phyloP scores from a whole-genome alignment of 2,113 vertebrate genomes.

The Eidolon helvum region DNA sequence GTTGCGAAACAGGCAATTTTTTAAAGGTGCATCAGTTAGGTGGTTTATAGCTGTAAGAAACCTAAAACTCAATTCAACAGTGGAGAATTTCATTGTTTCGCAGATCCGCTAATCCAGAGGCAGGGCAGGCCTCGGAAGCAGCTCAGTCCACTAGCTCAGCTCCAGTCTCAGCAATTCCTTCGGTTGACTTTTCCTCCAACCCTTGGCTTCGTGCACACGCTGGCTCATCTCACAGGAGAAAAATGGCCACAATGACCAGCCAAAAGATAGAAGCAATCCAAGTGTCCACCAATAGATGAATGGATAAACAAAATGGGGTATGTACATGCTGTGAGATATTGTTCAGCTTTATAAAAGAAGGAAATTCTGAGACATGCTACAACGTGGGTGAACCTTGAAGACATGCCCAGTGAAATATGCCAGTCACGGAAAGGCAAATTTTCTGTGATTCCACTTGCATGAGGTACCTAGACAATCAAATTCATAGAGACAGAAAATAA shows the following conservation, averaged over 20 bases:
- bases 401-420: not conserved
- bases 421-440: not conserved
- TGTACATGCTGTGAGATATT: not conserved
- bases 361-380: not conserved
- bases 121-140: not conserved
- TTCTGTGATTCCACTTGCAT: rapidly evolving
- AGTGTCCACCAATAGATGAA: too few species aligned
- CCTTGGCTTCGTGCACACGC: not conserved
- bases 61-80: not conserved
- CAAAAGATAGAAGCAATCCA: not conserved
- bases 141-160: not conserved
- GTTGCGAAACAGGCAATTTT: not conserved
- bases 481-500: not conserved
- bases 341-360: not conserved
- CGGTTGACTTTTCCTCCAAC: not conserved
- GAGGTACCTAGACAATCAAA: not conserved
- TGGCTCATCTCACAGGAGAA: not conserved
- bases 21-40: not conserved
- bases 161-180: not conserved
- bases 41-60: not conserved
- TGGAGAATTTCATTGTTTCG: not conserved
- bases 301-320: too few species aligned
- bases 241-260: not conserved
- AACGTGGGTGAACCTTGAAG: not conserved
- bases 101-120: not conserved